Conservation (phyloP, 2,797 vertebrate genomes). For the Hephaestus fuliginosus region DNA sequence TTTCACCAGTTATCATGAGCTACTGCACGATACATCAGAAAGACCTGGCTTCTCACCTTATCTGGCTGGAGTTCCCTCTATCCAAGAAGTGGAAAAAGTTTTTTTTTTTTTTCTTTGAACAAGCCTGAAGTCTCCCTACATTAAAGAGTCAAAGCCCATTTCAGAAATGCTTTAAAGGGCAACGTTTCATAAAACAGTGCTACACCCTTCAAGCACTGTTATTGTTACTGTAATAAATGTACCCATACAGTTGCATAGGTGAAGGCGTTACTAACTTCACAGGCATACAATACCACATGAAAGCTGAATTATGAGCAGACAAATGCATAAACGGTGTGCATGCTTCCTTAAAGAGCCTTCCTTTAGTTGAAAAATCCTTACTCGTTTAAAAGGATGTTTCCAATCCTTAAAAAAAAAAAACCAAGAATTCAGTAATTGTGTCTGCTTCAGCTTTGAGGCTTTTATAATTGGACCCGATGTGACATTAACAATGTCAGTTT, state of each 20-base stretch:
- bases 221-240: constrained; percentile 21
- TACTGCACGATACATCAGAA: constrained; percentile 13
- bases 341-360: constrained; percentile 5
- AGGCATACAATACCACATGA: neutral
- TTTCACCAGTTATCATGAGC: constrained; percentile 45
- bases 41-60: constrained; percentile 6
- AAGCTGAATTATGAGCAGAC: constrained; percentile 1
- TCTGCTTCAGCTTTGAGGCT: constrained; percentile 30
- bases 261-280: neutral
- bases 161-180: constrained; percentile 14
- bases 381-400: constrained; percentile 16
- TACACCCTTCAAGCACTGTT: neutral
- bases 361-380: neutral
- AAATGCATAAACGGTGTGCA: constrained; percentile 16
- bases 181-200: neutral
- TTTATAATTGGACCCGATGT: constrained; percentile 56
- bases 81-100: neutral
- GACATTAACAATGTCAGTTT: constrained; percentile 53
- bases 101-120: neutral
- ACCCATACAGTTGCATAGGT: neutral
- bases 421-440: constrained; percentile 7
- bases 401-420: constrained; percentile 1
- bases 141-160: constrained; percentile 17
- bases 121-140: constrained; percentile 1
- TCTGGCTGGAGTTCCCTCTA: constrained; percentile 12